Conservation (phyloP, 2,888 invertebrate species). For the Emmelina monodactyla region DNA sequence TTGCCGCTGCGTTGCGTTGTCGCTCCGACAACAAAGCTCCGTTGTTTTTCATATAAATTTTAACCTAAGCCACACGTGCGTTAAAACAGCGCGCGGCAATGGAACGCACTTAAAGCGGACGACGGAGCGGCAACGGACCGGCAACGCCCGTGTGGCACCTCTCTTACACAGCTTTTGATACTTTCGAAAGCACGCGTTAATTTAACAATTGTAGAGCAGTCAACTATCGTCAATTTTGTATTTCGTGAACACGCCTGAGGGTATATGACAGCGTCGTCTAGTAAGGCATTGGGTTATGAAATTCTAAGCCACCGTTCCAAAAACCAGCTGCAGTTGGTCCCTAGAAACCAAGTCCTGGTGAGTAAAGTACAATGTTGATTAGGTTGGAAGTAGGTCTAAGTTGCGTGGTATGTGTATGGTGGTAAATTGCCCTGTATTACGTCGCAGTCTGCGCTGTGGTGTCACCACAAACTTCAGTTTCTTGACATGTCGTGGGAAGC, state of each 20-base stretch:
- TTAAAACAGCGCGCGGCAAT: too few relatives aligned
- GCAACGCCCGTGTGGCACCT: too few relatives aligned
- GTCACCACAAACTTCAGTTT: conserved; percentile 48
- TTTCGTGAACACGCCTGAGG: conserved; percentile 1
- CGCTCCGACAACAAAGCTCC: too few relatives aligned
- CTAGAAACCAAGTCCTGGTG: too few relatives aligned
- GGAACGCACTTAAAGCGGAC: too few relatives aligned
- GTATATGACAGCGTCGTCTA: conserved; percentile 1
- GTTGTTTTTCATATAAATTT: too few relatives aligned
- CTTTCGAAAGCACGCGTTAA: too few relatives aligned
- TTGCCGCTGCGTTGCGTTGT: too few relatives aligned
- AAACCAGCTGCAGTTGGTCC: too few relatives aligned
- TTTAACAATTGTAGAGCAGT: neutral
- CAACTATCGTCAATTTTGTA: conserved; percentile 1
- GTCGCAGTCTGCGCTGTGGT: conserved; percentile 37
- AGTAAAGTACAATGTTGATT: neutral
- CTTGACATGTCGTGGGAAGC: conserved; percentile 47
- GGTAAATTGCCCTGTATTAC: conserved; percentile 40
- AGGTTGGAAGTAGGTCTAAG: conserved; percentile 4
- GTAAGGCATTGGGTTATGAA: conserved; percentile 1
- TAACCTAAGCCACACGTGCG: too few relatives aligned
- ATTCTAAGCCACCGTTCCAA: conserved; percentile 1
- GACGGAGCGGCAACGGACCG: too few relatives aligned
- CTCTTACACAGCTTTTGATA: too few relatives aligned
- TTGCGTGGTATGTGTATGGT: conserved; percentile 26